Conservation (phyloP, 1,140 invertebrate species). For the Nasonia giraulti region DNA sequence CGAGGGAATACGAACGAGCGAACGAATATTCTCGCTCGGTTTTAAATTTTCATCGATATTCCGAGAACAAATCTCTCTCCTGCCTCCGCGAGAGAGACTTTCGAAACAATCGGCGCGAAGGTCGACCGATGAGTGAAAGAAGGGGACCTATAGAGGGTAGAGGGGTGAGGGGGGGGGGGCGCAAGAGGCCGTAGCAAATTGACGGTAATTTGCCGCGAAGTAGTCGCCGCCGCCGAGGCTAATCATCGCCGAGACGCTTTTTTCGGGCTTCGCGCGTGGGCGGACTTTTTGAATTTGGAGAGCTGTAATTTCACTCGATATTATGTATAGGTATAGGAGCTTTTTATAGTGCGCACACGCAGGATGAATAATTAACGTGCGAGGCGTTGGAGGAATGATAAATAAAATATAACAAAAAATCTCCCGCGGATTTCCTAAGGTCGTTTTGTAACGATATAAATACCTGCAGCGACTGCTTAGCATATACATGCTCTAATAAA, state of each 20-base stretch:
- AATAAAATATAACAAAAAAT: background rate
- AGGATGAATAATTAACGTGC: background rate
- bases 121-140: background rate
- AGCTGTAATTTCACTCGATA: background rate
- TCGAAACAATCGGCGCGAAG: background rate
- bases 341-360: no score
- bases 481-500: conserved; percentile 1
- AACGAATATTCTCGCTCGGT: background rate
- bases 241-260: background rate
- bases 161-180: no score
- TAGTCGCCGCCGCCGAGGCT: no score
- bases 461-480: background rate
- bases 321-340: no score
- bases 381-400: background rate
- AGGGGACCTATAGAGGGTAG: background rate
- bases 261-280: background rate
- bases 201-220: background rate
- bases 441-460: background rate
- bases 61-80: background rate
- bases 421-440: background rate
- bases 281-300: background rate
- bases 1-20: background rate
- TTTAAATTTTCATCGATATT: background rate
- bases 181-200: background rate
- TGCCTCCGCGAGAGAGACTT: background rate